phyloP scores from a whole-genome alignment of 2,888 invertebrate genomes.

The Platynereis dumerilii region DNA sequence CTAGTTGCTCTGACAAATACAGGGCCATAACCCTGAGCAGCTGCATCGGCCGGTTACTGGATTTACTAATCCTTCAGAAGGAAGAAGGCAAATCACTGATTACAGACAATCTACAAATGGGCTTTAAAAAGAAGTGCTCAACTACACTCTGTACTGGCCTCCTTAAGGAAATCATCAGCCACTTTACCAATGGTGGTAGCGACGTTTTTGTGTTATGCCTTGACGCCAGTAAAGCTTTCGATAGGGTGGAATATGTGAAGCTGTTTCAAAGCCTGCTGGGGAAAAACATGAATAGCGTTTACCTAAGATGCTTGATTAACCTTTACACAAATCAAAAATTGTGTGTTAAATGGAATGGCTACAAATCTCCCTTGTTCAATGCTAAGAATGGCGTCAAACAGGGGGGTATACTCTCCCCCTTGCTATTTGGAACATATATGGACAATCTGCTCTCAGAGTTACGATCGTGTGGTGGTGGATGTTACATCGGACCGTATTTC shows the following conservation, averaged over 20 bases:
- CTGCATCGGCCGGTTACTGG: neutral
- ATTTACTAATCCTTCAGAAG: neutral
- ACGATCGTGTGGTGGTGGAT: neutral
- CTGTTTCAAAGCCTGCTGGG: neutral
- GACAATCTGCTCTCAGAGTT: neutral
- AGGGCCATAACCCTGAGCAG: constrained; percentile 3
- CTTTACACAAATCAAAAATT: constrained; percentile 4
- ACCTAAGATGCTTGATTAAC: neutral
- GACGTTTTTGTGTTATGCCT: neutral
- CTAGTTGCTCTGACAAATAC: neutral
- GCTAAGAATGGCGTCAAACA: constrained; percentile 1
- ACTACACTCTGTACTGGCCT: neutral
- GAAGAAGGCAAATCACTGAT: neutral
- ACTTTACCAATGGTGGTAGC: neutral
- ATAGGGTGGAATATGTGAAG: neutral
- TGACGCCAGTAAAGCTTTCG: constrained; percentile 8
- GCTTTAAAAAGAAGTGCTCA: neutral
- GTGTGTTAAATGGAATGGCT: neutral
- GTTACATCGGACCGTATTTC: neutral
- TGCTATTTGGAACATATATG: constrained; percentile 1
- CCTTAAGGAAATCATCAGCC: neutral
- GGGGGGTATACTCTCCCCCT: neutral
- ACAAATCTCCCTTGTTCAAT: neutral
- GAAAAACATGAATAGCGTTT: too few relatives aligned
- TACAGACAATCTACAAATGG: neutral